Base-by-base conservation (phyloP, 2,888 invertebrate species). In the Ametastegia equiseti region DNA sequence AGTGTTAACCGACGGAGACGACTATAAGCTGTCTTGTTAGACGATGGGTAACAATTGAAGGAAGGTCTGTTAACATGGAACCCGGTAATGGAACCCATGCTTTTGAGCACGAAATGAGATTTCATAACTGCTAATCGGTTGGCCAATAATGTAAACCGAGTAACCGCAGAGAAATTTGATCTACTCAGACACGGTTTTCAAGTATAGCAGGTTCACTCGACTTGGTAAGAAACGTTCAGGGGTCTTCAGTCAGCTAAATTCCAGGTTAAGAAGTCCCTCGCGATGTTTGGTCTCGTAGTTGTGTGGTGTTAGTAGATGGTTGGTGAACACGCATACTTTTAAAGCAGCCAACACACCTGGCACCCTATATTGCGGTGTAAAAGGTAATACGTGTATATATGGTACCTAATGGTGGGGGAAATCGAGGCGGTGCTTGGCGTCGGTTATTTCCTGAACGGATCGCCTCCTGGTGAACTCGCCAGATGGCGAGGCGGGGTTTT, bases 401-500 rank as follows among this genome's bases (percentile, higher is more conserved):
- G 71, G 71, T 13, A 23, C 3, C 13, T 5, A 50, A 27, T 23
- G 57, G 60, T 33, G 60, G 42, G 60, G 60, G 77, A 27, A 47
- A 15, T 13, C 9, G 30, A 78, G 77, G 77, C 77, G 77, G 77
- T 4, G 60, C 77, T 78, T 75, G 39, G 42, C 42, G 3, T 7
- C 0, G 27, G 54, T 45, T n/a, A n/a, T n/a, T 71, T 63, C 36
- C 11, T 9, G 23, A 33, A 54, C 27, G 50, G 19, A 78, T 60
- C 23, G 42, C 27, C 60, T 60, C 60, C 9, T 23, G 60, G 39
- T 39, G 39, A 60, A 63, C n/a, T 80, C 85, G 81, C 83, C 84
- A 84, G 86, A 84, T 84, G 86, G 82, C 81, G 63, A 78, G 77
- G 77, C 77, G 77, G 57, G 27, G 77, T 60, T 3, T 54, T 13